Percentiles rank a stretch among this genome's conserved stretches.
phyloP scores from a whole-genome alignment of 2,797 vertebrate species.

The Heliangelus exortis region DNA sequence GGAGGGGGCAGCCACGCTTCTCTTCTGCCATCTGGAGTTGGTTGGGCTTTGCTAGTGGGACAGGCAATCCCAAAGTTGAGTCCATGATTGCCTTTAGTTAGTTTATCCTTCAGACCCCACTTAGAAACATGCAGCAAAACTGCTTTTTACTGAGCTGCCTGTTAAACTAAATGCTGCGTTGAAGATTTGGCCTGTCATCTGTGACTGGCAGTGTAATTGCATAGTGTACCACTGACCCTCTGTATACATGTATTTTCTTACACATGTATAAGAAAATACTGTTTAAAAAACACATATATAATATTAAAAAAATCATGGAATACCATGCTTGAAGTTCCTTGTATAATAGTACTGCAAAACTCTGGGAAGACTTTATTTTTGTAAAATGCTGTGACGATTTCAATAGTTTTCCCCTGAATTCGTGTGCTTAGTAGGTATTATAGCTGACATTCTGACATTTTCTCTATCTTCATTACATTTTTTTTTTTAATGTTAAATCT shows the following conservation, averaged over 20 bases:
- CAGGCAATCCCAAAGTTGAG: not conserved
- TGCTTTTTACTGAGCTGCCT: not conserved
- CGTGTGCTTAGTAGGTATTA: not conserved
- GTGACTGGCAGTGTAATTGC: not conserved
- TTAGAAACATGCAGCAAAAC: not conserved
- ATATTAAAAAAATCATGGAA: fast-evolving
- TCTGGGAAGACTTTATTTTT: not conserved
- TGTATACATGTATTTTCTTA: not conserved
- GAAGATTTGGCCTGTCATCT: not conserved
- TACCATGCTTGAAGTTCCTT: not conserved
- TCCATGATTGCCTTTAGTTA: not conserved
- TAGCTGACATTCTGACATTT: not conserved
- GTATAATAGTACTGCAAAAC: not conserved
- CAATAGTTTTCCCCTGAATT: not conserved
- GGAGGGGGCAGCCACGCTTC: not conserved
- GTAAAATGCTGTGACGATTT: not conserved
- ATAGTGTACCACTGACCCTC: not conserved
- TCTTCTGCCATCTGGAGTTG: not conserved
- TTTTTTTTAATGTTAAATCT: not conserved
- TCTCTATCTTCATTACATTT: not conserved
- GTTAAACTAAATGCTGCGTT: not conserved
- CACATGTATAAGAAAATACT: too few species aligned
- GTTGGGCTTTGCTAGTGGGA: not conserved
- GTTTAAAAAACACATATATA: not conserved
- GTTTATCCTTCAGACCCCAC: not conserved